A percentile compares a stretch with the other conserved stretches of the same genome.
Conservation (phyloP, 92 coral and sea anemone genomes). For the Siderastrea radians region DNA sequence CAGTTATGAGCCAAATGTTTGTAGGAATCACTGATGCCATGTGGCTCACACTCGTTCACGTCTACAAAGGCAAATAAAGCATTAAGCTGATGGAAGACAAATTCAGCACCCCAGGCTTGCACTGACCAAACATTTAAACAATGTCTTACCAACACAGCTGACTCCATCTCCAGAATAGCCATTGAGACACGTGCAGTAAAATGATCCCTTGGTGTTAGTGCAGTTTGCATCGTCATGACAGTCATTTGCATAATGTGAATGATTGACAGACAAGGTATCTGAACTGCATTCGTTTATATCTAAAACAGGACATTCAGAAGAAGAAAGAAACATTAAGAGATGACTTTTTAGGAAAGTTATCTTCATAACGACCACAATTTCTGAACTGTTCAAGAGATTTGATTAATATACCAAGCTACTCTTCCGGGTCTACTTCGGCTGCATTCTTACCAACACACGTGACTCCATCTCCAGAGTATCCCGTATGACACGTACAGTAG, state of each 20-base stretch:
- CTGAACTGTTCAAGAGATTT: not conserved
- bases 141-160: constrained; percentile 69
- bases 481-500: constrained; percentile 81
- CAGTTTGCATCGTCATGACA: constrained; percentile 86
- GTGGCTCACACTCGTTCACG: constrained; percentile 63
- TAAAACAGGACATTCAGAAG: constrained; percentile 3
- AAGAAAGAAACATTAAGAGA: not conserved
- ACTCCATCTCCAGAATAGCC: constrained; percentile 85
- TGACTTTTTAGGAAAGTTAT: not conserved
- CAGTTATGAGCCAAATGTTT: constrained; percentile 55
- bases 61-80: constrained; percentile 3
- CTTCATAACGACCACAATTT: no score
- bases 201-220: constrained; percentile 84
- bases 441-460: constrained; percentile 58
- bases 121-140: not conserved
- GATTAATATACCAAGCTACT: no score
- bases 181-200: constrained; percentile 74
- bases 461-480: constrained; percentile 89
- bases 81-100: not conserved
- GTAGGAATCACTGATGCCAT: constrained; percentile 31
- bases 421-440: not conserved
- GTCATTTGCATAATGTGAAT: constrained; percentile 73
- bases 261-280: constrained; percentile 49
- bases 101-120: not conserved
- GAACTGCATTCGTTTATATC: constrained; percentile 69